phyloP scores from a whole-genome alignment of 2,113 vertebrate genomes.

The Echinops telfairi region DNA sequence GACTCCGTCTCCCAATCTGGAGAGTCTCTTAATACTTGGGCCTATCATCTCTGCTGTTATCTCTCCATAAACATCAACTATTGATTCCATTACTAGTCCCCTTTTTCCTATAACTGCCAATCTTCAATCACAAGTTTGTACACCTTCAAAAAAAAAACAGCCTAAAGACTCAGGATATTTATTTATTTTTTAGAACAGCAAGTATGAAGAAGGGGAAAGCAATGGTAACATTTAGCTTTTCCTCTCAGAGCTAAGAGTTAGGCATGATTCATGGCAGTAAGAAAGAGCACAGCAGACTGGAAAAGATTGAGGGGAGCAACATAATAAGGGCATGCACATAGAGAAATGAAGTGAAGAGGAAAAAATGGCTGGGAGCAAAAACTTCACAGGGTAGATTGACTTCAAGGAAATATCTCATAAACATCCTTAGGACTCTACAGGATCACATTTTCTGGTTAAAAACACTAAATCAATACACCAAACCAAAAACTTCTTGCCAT shows the following conservation, averaged over 20 bases:
- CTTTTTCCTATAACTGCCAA: background rate
- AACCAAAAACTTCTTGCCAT: background rate
- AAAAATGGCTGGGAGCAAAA: slow-evolving; percentile 5
- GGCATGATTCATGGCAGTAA: background rate
- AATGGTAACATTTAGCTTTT: background rate
- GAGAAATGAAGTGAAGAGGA: slow-evolving; percentile 13
- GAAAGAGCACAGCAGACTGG: slow-evolving; percentile 21
- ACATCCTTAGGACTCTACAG: background rate
- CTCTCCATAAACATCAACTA: slow-evolving; percentile 39
- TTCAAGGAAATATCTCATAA: slow-evolving; percentile 15
- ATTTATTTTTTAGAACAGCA: background rate
- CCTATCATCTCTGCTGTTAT: background rate
- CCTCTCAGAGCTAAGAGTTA: background rate
- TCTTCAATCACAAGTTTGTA: slow-evolving; percentile 10
- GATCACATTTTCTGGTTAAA: slow-evolving; percentile 33
- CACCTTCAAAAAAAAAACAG: background rate
- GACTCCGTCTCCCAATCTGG: slow-evolving; percentile 26
- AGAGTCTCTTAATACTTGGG: slow-evolving; percentile 24
- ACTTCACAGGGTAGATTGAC: background rate
- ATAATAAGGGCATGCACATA: background rate
- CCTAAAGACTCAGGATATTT: background rate
- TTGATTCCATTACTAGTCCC: background rate
- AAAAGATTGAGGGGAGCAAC: slow-evolving; percentile 2
- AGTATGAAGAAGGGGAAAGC: background rate
- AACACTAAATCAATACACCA: background rate